Evolutionary conservation across 2,888 invertebrate species (phyloP), one percentile per base, ranked within the genome.

Genomic region (Calameuta idolon): DNA sequence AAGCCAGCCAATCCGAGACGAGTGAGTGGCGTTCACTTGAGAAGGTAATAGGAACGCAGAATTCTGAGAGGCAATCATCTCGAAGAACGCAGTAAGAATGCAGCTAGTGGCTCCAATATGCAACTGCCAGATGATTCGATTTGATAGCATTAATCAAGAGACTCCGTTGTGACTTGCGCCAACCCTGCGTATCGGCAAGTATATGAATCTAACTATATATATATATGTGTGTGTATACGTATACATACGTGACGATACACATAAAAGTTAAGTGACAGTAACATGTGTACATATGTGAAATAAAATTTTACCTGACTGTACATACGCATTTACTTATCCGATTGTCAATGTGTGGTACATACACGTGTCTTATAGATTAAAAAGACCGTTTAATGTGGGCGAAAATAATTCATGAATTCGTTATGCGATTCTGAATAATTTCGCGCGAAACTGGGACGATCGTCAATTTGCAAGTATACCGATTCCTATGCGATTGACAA

Each of bases 111-210:
- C 81, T 77, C 76, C 81, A 74, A 82, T 80, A 80, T 74, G 81
- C 79, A 79, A 77, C 76, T 78, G 75, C 77, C 73, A 80, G 79
- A 78, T 78, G 83, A 82, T 82, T 80, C 76, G 76, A 79, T 82
- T 81, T 80, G 80, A 83, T 77, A 80, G 77, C 81, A 82, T 82
- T 84, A 84, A 85, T 85, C 84, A 83, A 78, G 75, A 79, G 55
- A 55, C 55, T 55, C 55, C 4, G 55, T 55, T 55, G 55, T 55
- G 55, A 55, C 55, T 55, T 55, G 23, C 55, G 23, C 55, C 55
- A 55, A 55, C 55, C 15, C 55, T 23, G 23, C 23, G 5, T 23
- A 55, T 23, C 23, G 1, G 23, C 23, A 55, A 23, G 2, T 9
- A 15, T 55, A 2, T 9, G 5, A 40, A 55, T 55, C 23, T 55